A percentile compares a stretch with the other conserved stretches of the same genome.
These are phyloP conservation scores for Drosophila suboccidentalis DNA, from an alignment of 2,888 invertebrate genomes.

Conservation along the genomic window DNA sequence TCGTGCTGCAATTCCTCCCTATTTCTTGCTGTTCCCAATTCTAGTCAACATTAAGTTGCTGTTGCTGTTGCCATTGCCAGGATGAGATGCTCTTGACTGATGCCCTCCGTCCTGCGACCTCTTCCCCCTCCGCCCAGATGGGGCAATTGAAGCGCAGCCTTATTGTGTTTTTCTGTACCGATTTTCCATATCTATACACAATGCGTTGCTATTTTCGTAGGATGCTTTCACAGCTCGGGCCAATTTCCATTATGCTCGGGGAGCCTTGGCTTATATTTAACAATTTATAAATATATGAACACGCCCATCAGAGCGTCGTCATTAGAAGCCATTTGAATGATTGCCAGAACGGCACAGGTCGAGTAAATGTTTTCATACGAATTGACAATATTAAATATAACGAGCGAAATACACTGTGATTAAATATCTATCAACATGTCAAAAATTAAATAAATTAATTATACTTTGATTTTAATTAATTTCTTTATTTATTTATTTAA, in stretches of 20 bases:
- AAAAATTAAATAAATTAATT: neutral
- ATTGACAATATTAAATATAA: slow-evolving; percentile 27
- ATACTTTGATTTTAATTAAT: neutral
- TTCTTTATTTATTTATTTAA: too few species aligned
- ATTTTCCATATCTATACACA: slow-evolving; percentile 79
- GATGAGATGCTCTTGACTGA: slow-evolving; percentile 42
- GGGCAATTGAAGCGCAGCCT: slow-evolving; percentile 66
- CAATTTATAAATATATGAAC: slow-evolving; percentile 66
- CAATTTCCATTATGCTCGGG: slow-evolving; percentile 53
- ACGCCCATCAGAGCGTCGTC: slow-evolving; percentile 42
- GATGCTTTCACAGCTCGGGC: slow-evolving; percentile 33
- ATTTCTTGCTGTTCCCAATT: slow-evolving; percentile 10
- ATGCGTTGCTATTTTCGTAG: slow-evolving; percentile 66
- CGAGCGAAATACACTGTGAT: neutral
- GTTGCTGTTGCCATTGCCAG: slow-evolving; percentile 14
- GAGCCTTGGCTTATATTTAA: slow-evolving; percentile 69
- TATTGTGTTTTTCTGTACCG: slow-evolving; percentile 53
- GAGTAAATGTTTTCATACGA: slow-evolving; percentile 36
- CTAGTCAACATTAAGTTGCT: slow-evolving; percentile 8
- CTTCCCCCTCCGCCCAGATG: slow-evolving; percentile 29
- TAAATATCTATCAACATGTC: too few species aligned
- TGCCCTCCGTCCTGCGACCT: slow-evolving; percentile 20
- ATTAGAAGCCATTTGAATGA: slow-evolving; percentile 56
- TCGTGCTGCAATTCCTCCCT: slow-evolving; percentile 28
- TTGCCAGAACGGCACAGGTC: slow-evolving; percentile 34